phyloP scores from a whole-genome alignment of 2,888 invertebrate genomes.

The Lissonota sp. region DNA sequence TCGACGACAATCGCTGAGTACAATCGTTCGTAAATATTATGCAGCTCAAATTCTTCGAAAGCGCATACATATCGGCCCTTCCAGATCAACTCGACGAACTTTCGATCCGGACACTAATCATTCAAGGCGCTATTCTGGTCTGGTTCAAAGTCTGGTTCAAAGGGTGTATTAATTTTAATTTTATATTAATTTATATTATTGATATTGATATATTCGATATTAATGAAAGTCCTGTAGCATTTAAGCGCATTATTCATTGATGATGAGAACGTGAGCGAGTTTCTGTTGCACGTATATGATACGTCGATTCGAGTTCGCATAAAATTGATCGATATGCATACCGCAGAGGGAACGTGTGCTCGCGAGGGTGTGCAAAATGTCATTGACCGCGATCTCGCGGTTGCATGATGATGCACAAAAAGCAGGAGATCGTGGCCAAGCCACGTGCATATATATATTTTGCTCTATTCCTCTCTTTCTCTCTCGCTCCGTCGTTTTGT shows the following conservation, averaged over 20 bases:
- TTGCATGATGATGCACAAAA: constrained; percentile 33
- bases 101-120: neutral
- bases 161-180: too few relatives aligned
- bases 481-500: constrained; percentile 23
- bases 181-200: constrained; percentile 8
- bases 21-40: constrained; percentile 58
- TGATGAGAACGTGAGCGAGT: constrained; percentile 16
- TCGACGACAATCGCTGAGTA: constrained; percentile 35
- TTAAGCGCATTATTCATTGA: constrained; percentile 41
- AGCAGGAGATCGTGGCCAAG: constrained; percentile 18
- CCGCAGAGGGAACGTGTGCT: too few relatives aligned
- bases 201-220: constrained; percentile 12
- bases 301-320: constrained; percentile 25
- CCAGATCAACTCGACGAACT: too few relatives aligned
- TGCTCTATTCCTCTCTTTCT: neutral
- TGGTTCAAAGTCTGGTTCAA: too few relatives aligned
- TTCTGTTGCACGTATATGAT: constrained; percentile 22
- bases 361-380: constrained; percentile 28
- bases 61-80: neutral
- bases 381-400: constrained; percentile 52
- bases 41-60: neutral
- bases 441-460: too few relatives aligned
- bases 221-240: constrained; percentile 27
- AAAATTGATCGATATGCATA: constrained; percentile 53
- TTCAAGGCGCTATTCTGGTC: too few relatives aligned